phyloP scores from a whole-genome alignment of 1,140 invertebrate genomes.

The Atta cephalotes region DNA sequence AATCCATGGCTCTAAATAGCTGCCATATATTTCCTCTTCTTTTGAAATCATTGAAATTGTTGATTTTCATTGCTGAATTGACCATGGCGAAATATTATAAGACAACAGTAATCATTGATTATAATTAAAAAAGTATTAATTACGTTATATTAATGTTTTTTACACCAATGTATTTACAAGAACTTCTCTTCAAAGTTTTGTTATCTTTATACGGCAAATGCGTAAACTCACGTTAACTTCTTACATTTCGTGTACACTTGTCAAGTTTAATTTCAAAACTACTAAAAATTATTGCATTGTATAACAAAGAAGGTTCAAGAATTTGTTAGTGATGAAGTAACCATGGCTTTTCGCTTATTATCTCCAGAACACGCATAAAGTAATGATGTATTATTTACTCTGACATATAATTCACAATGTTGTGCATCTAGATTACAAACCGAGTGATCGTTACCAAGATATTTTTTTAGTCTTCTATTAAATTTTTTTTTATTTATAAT shows the following conservation, averaged over 20 bases:
- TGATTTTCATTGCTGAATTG: not conserved
- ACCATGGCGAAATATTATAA: not conserved
- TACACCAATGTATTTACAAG: not conserved
- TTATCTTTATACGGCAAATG: not conserved
- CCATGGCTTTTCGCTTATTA: not conserved
- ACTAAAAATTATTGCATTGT: not conserved
- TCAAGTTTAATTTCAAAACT: conserved; percentile 9
- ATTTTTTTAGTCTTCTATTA: not conserved
- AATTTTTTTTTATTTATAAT: not conserved
- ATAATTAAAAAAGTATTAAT: not conserved
- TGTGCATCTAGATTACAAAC: not conserved
- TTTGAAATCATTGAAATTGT: not conserved
- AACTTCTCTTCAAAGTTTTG: not conserved
- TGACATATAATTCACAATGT: not conserved
- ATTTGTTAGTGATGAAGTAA: not conserved
- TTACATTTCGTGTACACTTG: not conserved
- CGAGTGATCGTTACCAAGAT: not conserved
- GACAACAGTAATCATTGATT: not conserved
- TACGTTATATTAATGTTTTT: not conserved
- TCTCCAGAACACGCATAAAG: conserved; percentile 11
- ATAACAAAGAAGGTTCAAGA: not conserved
- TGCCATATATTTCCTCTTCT: not conserved
- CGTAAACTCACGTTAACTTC: not conserved
- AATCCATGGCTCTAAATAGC: not conserved
- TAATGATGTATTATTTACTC: conserved; percentile 15